A percentile compares a stretch with the other conserved stretches of the same genome.
Conservation (phyloP, 2,888 invertebrate species). For the Drosophila testacea region DNA sequence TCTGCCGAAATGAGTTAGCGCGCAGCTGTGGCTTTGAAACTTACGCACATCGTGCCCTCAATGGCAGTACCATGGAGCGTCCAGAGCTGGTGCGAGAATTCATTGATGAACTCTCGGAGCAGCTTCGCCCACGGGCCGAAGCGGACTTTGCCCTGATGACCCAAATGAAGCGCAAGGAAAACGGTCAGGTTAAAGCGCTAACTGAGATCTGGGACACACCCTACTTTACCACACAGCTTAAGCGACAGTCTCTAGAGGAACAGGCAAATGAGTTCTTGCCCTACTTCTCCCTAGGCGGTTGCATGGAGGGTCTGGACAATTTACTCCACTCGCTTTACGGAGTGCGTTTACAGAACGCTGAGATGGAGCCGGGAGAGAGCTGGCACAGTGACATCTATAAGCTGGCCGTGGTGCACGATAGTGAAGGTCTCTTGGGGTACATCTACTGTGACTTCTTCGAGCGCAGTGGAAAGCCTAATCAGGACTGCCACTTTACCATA, state of each 20-base stretch:
- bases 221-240: slow-evolving; percentile 92
- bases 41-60: slow-evolving; percentile 95
- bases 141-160: slow-evolving; percentile 92
- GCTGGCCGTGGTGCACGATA: slow-evolving; percentile 93
- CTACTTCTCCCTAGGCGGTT: slow-evolving; percentile 96
- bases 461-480: slow-evolving; percentile 95
- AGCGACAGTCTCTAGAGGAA: slow-evolving; percentile 89
- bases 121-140: slow-evolving; percentile 89
- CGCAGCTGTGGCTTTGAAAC: slow-evolving; percentile 94
- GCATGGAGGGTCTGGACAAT: slow-evolving; percentile 98
- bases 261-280: slow-evolving; percentile 91
- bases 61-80: slow-evolving; percentile 93
- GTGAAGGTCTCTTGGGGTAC: slow-evolving; percentile 93
- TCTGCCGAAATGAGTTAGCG: slow-evolving; percentile 92
- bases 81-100: slow-evolving; percentile 93
- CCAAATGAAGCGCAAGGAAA: slow-evolving; percentile 88
- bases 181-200: slow-evolving; percentile 67
- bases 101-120: slow-evolving; percentile 90
- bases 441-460: slow-evolving; percentile 99
- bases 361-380: slow-evolving; percentile 91
- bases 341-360: slow-evolving; percentile 90
- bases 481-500: slow-evolving; percentile 99
- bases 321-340: slow-evolving; percentile 94
- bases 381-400: slow-evolving; percentile 97
- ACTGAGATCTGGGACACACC: slow-evolving; percentile 94